Evolutionary conservation across 2,113 vertebrate species (phyloP).

Genomic region (Spea multiplicata): DNA sequence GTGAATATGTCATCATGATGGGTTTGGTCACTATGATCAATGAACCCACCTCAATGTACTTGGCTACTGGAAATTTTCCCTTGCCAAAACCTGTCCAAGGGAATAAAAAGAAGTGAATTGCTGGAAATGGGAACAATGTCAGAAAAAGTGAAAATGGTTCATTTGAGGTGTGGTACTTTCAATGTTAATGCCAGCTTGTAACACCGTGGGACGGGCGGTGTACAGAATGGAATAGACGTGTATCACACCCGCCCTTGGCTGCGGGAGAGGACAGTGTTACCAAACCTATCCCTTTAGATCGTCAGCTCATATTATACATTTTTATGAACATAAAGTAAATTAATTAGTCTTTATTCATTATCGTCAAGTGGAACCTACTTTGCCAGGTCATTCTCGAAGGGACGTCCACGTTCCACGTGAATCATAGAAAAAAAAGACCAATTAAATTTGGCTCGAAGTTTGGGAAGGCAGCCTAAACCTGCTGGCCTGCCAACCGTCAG

Average conservation of each 20-base stretch:
- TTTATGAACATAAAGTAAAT: slow-evolving; percentile 14
- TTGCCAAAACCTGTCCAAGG: slow-evolving; percentile 56
- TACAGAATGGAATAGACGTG: slow-evolving; percentile 23
- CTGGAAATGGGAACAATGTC: slow-evolving; percentile 62
- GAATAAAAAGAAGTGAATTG: slow-evolving; percentile 67
- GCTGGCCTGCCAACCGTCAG: neutral
- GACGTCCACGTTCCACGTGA: slow-evolving; percentile 15
- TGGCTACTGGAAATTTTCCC: slow-evolving; percentile 43
- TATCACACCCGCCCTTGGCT: slow-evolving; percentile 63
- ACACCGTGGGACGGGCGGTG: slow-evolving; percentile 57
- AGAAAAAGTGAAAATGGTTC: slow-evolving; percentile 68
- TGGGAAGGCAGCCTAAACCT: slow-evolving; percentile 8
- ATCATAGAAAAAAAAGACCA: slow-evolving; percentile 9
- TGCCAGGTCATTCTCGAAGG: slow-evolving; percentile 16
- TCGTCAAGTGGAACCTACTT: slow-evolving; percentile 8
- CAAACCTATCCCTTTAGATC: slow-evolving; percentile 55
- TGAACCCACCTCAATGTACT: slow-evolving; percentile 41
- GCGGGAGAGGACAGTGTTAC: slow-evolving; percentile 48
- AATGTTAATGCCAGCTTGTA: slow-evolving; percentile 61
- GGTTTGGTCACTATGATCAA: slow-evolving; percentile 16
- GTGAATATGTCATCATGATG: neutral
- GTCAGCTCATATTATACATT: slow-evolving; percentile 19
- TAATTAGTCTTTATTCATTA: slow-evolving; percentile 36
- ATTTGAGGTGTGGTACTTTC: slow-evolving; percentile 71
- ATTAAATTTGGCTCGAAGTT: slow-evolving; percentile 10